Conservation (phyloP, 2,888 invertebrate genomes). For the Omphaloscelis lunosa region DNA sequence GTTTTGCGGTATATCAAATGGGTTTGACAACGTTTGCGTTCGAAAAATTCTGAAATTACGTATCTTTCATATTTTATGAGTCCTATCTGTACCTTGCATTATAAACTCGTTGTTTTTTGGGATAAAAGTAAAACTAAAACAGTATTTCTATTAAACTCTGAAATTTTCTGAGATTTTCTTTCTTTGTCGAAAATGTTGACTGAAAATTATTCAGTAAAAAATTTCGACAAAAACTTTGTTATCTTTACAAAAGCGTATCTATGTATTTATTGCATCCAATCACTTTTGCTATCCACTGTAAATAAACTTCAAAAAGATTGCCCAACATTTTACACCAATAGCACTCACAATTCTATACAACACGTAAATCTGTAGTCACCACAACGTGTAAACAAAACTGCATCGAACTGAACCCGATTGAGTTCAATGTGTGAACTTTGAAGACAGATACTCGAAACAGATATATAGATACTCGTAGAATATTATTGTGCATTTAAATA, state of each 20-base stretch:
- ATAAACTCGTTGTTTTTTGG: background rate
- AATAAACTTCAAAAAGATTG: background rate
- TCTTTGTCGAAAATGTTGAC: too few species aligned
- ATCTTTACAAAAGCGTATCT: background rate
- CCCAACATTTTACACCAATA: background rate
- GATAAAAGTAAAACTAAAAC: background rate
- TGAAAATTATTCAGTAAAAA: too few species aligned
- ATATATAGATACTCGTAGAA: background rate
- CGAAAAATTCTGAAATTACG: background rate
- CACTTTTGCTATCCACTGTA: background rate
- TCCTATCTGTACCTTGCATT: too few species aligned
- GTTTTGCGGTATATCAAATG: background rate
- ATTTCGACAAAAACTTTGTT: background rate
- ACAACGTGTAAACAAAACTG: conserved; percentile 28
- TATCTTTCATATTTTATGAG: background rate
- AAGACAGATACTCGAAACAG: conserved; percentile 27
- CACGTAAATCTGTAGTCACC: conserved; percentile 16
- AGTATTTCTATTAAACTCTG: background rate
- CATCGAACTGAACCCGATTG: conserved; percentile 27
- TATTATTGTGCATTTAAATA: conserved; percentile 2
- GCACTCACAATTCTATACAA: background rate
- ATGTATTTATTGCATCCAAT: background rate
- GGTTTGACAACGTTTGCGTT: too few species aligned
- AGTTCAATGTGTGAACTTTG: conserved; percentile 41
- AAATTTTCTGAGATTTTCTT: too few species aligned